A percentile compares a stretch with the other conserved stretches of the same genome.
These are phyloP conservation scores for Seladonia tumulorum DNA, from an alignment of 2,888 invertebrate genomes.

Conservation along the genomic window DNA sequence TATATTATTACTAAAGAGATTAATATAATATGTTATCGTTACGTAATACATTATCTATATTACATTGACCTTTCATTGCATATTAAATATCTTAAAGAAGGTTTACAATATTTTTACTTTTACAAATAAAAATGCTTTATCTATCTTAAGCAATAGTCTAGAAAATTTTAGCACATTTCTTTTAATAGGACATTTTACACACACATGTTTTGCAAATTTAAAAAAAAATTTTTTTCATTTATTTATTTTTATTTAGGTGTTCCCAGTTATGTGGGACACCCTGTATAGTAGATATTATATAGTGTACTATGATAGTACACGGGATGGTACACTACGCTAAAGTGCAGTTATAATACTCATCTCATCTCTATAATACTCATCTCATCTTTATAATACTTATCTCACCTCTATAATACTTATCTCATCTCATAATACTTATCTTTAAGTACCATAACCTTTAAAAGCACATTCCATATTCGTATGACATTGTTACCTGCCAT, in stretches of 20 bases:
- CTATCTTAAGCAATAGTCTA: background rate
- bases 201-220: no score
- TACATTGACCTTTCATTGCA: background rate
- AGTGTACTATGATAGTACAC: no score
- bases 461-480: background rate
- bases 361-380: no score
- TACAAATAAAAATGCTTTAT: background rate
- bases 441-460: slow-evolving; percentile 41
- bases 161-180: background rate
- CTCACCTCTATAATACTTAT: no score
- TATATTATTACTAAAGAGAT: slow-evolving; percentile 14
- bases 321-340: background rate
- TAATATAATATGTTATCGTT: background rate
- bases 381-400: no score
- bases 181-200: no score
- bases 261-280: no score
- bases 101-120: background rate
- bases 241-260: no score
- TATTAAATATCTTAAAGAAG: background rate
- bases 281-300: no score
- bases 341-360: background rate
- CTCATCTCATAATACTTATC: background rate
- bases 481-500: background rate
- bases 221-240: no score
- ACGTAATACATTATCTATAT: background rate